Conservation (phyloP, 2,113 vertebrate species). For the Chrysochloris asiatica region DNA sequence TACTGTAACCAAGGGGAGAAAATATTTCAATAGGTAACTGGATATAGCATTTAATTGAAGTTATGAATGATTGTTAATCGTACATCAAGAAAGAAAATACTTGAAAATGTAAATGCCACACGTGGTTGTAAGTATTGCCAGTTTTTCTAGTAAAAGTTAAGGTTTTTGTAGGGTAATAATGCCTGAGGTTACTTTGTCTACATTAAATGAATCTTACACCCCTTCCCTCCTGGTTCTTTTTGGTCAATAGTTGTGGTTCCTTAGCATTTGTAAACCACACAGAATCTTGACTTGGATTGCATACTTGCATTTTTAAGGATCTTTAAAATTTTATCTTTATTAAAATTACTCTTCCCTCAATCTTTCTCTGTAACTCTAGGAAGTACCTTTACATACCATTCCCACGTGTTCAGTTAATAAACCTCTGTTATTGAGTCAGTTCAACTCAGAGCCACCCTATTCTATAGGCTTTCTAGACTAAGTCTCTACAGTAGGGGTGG, state of each 20-base stretch:
- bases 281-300: neutral
- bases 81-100: neutral
- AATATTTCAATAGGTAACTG: neutral
- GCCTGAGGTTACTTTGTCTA: neutral
- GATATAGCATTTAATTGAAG: neutral
- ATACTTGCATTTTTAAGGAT: neutral
- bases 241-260: neutral
- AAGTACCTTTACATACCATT: neutral
- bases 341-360: neutral
- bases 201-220: neutral
- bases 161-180: neutral
- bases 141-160: neutral
- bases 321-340: neutral
- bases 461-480: no score
- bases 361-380: neutral
- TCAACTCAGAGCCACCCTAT: no score
- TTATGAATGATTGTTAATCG: neutral
- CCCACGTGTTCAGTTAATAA: neutral
- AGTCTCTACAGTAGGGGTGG: no score
- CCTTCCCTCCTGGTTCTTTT: neutral
- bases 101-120: neutral
- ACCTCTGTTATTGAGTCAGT: no score
- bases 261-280: neutral
- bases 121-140: neutral
- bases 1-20: neutral